These are phyloP conservation scores for Dufourea novaeangliae DNA, from an alignment of 1,140 invertebrate genomes.

Conservation along the genomic window DNA sequence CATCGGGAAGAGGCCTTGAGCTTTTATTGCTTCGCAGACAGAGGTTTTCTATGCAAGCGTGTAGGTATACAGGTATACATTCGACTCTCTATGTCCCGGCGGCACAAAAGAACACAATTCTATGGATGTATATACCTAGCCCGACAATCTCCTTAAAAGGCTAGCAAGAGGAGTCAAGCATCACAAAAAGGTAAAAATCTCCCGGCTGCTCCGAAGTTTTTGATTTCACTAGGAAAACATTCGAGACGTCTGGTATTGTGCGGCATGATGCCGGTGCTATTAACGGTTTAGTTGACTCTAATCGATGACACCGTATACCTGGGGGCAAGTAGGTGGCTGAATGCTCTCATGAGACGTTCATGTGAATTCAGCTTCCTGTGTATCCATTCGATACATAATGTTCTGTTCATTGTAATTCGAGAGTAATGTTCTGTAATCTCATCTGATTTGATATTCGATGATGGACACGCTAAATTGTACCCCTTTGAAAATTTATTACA, in stretches of 20 bases:
- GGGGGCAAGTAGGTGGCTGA: neutral
- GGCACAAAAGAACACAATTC: constrained; percentile 38
- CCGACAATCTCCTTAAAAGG: constrained; percentile 53
- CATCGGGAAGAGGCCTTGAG: neutral
- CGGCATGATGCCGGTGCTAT: neutral
- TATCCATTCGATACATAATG: neutral
- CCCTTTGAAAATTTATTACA: no score
- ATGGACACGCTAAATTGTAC: no score
- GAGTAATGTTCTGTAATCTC: no score
- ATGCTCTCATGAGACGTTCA: neutral
- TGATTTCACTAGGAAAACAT: constrained; percentile 46
- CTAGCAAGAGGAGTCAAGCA: constrained; percentile 35
- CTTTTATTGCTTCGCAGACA: constrained; percentile 39
- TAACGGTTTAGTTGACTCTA: neutral
- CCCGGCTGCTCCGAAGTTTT: constrained; percentile 6
- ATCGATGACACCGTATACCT: constrained; percentile 2
- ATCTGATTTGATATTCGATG: no score
- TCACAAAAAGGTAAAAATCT: constrained; percentile 25
- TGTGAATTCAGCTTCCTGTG: neutral
- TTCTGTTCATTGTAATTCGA: neutral
- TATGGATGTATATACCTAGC: constrained; percentile 29
- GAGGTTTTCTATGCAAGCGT: constrained; percentile 27
- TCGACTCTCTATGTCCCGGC: neutral
- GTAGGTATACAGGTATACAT: no score
- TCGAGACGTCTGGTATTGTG: neutral